Conservation (phyloP, 2,888 invertebrate genomes). For the Exocentrus adspersus region DNA sequence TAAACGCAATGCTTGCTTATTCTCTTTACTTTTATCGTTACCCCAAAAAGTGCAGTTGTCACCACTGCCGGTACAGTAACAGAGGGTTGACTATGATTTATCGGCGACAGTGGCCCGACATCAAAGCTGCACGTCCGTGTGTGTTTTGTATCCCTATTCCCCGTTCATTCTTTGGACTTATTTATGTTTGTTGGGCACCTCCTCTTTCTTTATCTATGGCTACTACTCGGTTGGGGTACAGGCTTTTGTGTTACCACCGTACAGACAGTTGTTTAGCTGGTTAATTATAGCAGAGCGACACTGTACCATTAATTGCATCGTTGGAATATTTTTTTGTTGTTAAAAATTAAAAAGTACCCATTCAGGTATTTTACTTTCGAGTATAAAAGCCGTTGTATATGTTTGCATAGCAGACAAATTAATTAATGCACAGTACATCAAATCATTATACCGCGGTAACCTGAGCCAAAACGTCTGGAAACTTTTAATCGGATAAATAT, state of each 20-base stretch:
- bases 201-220: constrained; percentile 28
- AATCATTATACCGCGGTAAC: too few relatives aligned
- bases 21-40: constrained; percentile 7
- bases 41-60: constrained; percentile 27
- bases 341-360: too few relatives aligned
- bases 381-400: too few relatives aligned
- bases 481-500: constrained; percentile 26
- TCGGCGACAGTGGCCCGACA: constrained; percentile 4
- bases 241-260: constrained; percentile 1
- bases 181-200: constrained; percentile 28
- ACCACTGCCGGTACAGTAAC: constrained; percentile 10
- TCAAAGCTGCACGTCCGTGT: constrained; percentile 20
- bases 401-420: too few relatives aligned
- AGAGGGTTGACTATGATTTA: constrained; percentile 28
- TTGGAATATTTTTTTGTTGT: too few relatives aligned
- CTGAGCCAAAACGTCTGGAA: constrained; percentile 18
- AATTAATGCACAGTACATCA: too few relatives aligned
- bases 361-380: too few relatives aligned
- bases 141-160: constrained; percentile 27
- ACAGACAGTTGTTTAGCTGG: constrained; percentile 11
- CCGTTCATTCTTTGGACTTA: constrained; percentile 27
- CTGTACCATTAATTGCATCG: constrained; percentile 34
- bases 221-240: constrained; percentile 14
- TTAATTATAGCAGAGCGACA: constrained; percentile 21
- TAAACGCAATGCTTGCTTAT: too few relatives aligned